Conservation (phyloP, 2,888 invertebrate genomes). For the Poecilus cupreus region DNA sequence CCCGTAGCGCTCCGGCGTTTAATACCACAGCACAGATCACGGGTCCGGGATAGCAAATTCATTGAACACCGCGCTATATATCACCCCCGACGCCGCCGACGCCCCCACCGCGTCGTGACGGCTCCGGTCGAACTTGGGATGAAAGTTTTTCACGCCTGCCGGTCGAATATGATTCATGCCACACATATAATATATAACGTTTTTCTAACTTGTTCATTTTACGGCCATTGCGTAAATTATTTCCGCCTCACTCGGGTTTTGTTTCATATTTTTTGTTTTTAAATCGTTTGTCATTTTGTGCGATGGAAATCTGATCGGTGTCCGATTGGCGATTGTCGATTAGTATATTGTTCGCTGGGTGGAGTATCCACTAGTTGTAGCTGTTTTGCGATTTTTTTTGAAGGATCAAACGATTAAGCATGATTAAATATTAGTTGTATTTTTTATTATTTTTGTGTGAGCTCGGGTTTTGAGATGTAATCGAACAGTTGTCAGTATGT, state of each 20-base stretch:
- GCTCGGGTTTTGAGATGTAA: too few species aligned
- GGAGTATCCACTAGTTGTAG: too few species aligned
- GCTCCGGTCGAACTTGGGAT: background rate
- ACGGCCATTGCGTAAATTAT: conserved; percentile 48
- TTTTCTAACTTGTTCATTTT: conserved; percentile 52
- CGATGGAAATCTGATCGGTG: too few species aligned
- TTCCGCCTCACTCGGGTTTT: background rate
- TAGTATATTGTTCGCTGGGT: too few species aligned
- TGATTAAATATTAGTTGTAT: too few species aligned
- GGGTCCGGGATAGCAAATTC: conserved; percentile 10
- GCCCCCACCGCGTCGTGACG: background rate
- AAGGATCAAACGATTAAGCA: too few species aligned
- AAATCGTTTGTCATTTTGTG: too few species aligned
- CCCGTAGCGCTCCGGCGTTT: background rate
- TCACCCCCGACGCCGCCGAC: background rate
- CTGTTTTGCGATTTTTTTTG: too few species aligned
- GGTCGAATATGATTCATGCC: conserved; percentile 45
- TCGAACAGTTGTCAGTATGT: too few species aligned
- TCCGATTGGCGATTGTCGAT: too few species aligned
- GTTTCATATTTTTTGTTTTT: conserved; percentile 19
- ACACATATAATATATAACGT: conserved; percentile 34
- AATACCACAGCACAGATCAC: conserved; percentile 8
- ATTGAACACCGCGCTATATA: conserved; percentile 24
- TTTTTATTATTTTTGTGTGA: too few species aligned
- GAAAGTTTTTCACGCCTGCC: conserved; percentile 37